Evolutionary conservation across 2,797 vertebrate genomes (phyloP), one percentile per base, ranked within the genome.

Genomic region (Miichthys miiuy): DNA sequence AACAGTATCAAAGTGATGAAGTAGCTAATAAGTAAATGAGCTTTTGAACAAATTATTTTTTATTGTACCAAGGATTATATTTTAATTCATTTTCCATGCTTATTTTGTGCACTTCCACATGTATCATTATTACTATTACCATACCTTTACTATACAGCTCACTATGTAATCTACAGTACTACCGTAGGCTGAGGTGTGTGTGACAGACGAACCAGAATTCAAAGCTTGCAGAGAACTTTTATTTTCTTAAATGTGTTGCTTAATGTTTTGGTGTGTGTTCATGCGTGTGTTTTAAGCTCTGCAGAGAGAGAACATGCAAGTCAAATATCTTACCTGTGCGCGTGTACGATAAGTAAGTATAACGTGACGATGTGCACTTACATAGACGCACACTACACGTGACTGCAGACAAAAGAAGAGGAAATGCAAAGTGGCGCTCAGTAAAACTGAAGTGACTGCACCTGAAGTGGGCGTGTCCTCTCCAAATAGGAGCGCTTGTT

Each of bases 311-410:
- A 23, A 47, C 8, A n/a, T 5, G 44, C 13, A 27, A 44, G 52
- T 1, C 0, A 12, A 27, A 20, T 2, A 14, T 13, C 20, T 18
- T 34, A 11, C 30, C 25, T 16, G 17, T 23, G 25, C 21, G 0
- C 25, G 3, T 14, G 38, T 14, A 41, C 17, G 3, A 12, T 25
- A 21, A 30, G 16, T n/a, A 4, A 38, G 46, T 5, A 9, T 34
- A 7, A 30, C 10, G 11, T 0, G 3, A 42, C 6, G 17, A 20
- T 5, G 16, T 34, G 0, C 12, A 6, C n/a, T n/a, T 4, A n/a
- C 14, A 30, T 9, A 2, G 13, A 5, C 10, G 20, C 38, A 2
- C 6, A 10, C 3, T 21, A 23, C 46, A 13, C 55, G 9, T 44
- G 9, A 2, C 55, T 3, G 8, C n/a, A 16, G 16, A 47, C 20